A percentile compares a stretch with the other conserved stretches of the same genome.
Conservation (phyloP, 2,797 vertebrate species). For the Mus minutoides region DNA sequence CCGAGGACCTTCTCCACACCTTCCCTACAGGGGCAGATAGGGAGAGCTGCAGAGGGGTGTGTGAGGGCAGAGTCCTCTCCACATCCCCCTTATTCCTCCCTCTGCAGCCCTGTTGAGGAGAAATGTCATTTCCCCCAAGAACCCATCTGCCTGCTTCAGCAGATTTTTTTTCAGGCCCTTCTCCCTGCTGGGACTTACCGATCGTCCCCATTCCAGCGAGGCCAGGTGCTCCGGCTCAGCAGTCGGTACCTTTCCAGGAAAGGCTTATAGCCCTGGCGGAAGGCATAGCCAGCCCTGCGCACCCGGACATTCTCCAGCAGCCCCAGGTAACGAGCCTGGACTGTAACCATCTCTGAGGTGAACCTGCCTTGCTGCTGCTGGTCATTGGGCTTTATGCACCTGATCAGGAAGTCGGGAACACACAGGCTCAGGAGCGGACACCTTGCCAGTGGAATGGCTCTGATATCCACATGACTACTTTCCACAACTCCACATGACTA, state of each 20-base stretch:
- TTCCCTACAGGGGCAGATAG: slow-evolving; percentile 77
- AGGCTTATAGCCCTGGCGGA: slow-evolving; percentile 86
- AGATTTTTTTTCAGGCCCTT: too few species aligned
- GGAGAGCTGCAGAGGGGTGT: not conserved
- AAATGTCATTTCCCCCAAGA: not conserved
- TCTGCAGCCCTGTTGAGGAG: not conserved
- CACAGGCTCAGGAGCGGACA: not conserved
- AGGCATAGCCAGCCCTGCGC: slow-evolving; percentile 88
- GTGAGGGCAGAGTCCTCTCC: not conserved
- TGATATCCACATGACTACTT: not conserved
- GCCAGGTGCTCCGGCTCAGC: slow-evolving; percentile 87
- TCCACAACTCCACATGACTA: not conserved
- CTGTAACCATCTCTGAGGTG: slow-evolving; percentile 83
- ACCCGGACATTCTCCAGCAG: slow-evolving; percentile 90
- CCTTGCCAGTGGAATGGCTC: not conserved
- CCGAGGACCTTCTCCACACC: slow-evolving; percentile 81
- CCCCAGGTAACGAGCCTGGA: slow-evolving; percentile 87
- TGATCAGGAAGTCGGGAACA: slow-evolving; percentile 28
- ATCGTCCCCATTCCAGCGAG: slow-evolving; percentile 82
- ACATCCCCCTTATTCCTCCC: not conserved
- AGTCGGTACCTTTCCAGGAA: slow-evolving; percentile 89
- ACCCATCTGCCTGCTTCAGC: not conserved
- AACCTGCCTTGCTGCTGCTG: slow-evolving; percentile 82
- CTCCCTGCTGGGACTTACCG: slow-evolving; percentile 80
- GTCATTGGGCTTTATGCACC: slow-evolving; percentile 90